Base-by-base conservation (phyloP, 2,113 vertebrate genomes). In the Trogon surrucura region DNA sequence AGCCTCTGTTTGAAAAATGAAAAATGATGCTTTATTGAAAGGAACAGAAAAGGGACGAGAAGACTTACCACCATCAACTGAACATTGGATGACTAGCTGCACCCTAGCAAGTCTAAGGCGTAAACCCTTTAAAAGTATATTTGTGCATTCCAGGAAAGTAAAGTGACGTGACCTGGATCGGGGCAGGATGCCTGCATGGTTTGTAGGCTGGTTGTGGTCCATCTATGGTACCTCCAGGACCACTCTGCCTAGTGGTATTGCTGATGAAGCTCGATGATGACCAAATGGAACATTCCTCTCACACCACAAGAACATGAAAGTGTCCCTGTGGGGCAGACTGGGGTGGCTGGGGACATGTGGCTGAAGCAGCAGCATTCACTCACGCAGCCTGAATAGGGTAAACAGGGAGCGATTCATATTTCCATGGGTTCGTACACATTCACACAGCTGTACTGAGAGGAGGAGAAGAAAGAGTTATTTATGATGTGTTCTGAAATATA, bases 401-500 rank as follows among this genome's bases (percentile, higher is more conserved):
- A 95, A 93, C 10, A 95, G 44, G 53, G 60, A 89, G 86, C 14
- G 5, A 89, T 91, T 93, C 47, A 6, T 57, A 84, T 91, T 95
- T 92, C 73, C 36, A 44, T 64, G 75, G 58, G 32, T 41, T 81
- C 11, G 3, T 80, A 71, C 84, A 71, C 66, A 94, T 84, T 85
- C 69, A 77, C 78, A 88, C 71, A 93, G 72, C 61, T 2, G 0
- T 20, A 91, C 69, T 73, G 89, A 93, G 72, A 87, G 90, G 72
- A 87, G 90, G 70, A 89, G 80, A 92, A 95, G 85, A 96, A 96
- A 95, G 88, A 95, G 67, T 94, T 97, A 82, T 89, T 96, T 80
- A 81, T 91, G 80, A 70, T 90, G 93, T 80, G 88, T 89, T 72
- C 83, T 80, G 44, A 94, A 94, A 86, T 89, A 91, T 83, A 96